Conservation (phyloP, 1,140 invertebrate genomes). For the Drosophila pseudoobscura region DNA sequence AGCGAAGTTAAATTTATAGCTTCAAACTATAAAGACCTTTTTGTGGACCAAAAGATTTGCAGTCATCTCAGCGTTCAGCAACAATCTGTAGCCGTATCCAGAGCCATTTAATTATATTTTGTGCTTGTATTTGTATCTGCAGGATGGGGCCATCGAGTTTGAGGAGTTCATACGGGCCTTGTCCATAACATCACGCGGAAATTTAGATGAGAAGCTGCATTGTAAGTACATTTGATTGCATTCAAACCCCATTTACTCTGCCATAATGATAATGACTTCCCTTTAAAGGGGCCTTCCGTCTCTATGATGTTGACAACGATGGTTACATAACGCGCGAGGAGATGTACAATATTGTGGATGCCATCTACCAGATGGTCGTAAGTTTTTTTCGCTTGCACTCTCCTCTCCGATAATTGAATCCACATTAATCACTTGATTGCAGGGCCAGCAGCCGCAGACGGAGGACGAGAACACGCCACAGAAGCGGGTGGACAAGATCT, state of each 20-base stretch:
- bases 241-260: not conserved
- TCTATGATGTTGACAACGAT: conserved; percentile 99
- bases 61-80: too few relatives aligned
- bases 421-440: conserved; percentile 13
- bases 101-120: not conserved
- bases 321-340: conserved; percentile 98
- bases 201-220: conserved; percentile 97
- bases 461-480: conserved; percentile 98
- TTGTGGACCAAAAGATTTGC: too few relatives aligned
- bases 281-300: conserved; percentile 95
- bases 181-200: conserved; percentile 97
- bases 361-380: conserved; percentile 99
- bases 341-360: conserved; percentile 99
- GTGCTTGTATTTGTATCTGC: conserved; percentile 15
- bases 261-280: not conserved
- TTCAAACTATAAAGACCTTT: too few relatives aligned
- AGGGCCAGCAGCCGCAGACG: conserved; percentile 94
- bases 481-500: conserved; percentile 98
- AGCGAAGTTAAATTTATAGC: too few relatives aligned
- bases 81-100: too few relatives aligned
- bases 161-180: conserved; percentile 98
- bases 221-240: conserved; percentile 86
- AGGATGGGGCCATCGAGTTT: conserved; percentile 98
- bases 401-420: not conserved
- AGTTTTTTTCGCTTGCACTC: conserved; percentile 81